Conservation (phyloP, 2,797 vertebrate species). For the Manis javanica region DNA sequence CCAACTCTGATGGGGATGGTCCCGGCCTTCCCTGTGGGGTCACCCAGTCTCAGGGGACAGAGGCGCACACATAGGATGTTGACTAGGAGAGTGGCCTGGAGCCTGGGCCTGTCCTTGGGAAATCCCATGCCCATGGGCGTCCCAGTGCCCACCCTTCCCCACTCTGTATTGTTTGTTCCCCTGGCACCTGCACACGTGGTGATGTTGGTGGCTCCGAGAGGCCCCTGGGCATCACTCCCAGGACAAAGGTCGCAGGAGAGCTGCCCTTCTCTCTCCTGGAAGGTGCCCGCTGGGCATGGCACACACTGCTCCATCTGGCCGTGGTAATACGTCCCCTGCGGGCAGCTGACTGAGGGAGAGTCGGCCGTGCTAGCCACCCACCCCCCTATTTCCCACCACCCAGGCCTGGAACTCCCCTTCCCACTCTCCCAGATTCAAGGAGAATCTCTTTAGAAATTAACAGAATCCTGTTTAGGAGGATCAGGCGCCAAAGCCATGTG, state of each 20-base stretch:
- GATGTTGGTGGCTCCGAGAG: constrained; percentile 94
- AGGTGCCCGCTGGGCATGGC: constrained; percentile 96
- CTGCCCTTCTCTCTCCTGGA: constrained; percentile 98
- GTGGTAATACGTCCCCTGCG: constrained; percentile 96
- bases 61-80: constrained; percentile 28
- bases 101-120: constrained; percentile 75
- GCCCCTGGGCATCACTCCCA: constrained; percentile 94
- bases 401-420: constrained; percentile 55
- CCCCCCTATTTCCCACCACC: constrained; percentile 63
- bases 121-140: constrained; percentile 69
- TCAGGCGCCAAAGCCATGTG: neutral
- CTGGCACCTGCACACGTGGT: constrained; percentile 94
- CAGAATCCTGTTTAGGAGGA: neutral
- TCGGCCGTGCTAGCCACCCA: constrained; percentile 84
- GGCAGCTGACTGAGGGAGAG: constrained; percentile 97
- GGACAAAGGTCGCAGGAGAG: constrained; percentile 98
- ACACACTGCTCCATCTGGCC: constrained; percentile 97
- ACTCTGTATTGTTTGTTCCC: constrained; percentile 70
- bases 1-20: constrained; percentile 67
- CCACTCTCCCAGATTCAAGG: constrained; percentile 45
- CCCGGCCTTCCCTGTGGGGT: constrained; percentile 20
- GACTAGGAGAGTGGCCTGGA: constrained; percentile 61
- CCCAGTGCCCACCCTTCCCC: constrained; percentile 76
- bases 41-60: constrained; percentile 56
- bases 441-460: constrained; percentile 60